Evolutionary conservation across 2,113 vertebrate genomes (phyloP), one percentile per base, ranked within the genome.

Genomic region (Syngnathus floridae): DNA sequence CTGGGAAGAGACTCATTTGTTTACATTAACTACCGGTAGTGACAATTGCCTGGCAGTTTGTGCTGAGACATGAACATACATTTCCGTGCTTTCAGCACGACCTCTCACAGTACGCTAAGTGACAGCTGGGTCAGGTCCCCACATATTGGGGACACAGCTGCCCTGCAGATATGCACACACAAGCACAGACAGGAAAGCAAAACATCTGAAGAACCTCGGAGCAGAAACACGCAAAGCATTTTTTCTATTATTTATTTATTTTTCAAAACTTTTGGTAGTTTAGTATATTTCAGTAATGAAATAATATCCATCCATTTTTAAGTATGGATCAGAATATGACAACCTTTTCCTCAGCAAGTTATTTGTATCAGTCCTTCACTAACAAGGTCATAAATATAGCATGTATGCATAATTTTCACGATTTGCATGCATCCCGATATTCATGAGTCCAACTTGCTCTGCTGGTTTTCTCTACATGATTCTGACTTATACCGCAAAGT

Each of bases 81-180:
- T 81, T 84, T 80, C 72, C 31, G n/a, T 72, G 75, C 73, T 69
- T 78, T 82, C 73, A 76, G 71, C 80, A 68, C 75, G 82, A 76
- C 86, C 70, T 87, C 71, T 74, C 72, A 64, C 72, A 68, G 78
- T 84, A 91, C 81, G 80, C 81, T 88, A 86, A 85, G 76, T 89
- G 91, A 90, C 91, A 90, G 91, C 88, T 88, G 88, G 89, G 91
- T 89, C 90, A 87, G 81, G 86, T 90, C 87, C 86, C 88, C 80
- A 85, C 86, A 85, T 90, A 90, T 86, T 71, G 79, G 84, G 89
- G 86, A 87, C 88, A 88, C 90, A 91, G 90, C 88, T 92, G 90
- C 88, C 90, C 88, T 74, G 82, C 85, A 89, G 88, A 89, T 78
- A 82, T 80, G 75, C 66, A 59, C 72, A 41, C 12, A 12, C 40